Conservation (phyloP, 1,140 invertebrate genomes). For the Amyelois transitella region DNA sequence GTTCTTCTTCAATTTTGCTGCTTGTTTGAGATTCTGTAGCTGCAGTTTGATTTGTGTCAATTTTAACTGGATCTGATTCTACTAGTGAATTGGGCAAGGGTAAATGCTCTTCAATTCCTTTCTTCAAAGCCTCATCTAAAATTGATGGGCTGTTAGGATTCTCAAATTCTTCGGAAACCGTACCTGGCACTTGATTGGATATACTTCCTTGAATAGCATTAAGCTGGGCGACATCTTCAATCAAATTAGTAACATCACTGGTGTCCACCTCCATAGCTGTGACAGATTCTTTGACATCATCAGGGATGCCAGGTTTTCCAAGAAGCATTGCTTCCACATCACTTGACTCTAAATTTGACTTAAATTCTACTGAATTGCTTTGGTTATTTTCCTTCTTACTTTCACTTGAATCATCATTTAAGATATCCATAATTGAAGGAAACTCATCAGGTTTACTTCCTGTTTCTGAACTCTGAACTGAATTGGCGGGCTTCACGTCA, state of each 20-base stretch:
- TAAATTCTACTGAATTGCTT: slow-evolving; percentile 36
- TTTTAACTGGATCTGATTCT: slow-evolving; percentile 4
- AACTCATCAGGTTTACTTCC: slow-evolving; percentile 65
- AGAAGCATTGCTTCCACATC: slow-evolving; percentile 69
- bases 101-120: slow-evolving; percentile 56
- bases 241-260: slow-evolving; percentile 42
- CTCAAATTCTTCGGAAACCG: slow-evolving; percentile 20
- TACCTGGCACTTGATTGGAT: slow-evolving; percentile 10
- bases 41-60: not conserved
- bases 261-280: slow-evolving; percentile 56
- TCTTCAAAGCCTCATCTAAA: slow-evolving; percentile 55
- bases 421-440: slow-evolving; percentile 72
- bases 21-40: not conserved
- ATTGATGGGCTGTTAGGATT: slow-evolving; percentile 60
- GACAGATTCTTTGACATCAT: slow-evolving; percentile 22
- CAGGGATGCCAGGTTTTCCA: slow-evolving; percentile 33
- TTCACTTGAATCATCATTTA: slow-evolving; percentile 57
- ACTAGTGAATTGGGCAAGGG: slow-evolving; percentile 11
- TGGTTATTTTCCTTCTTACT: slow-evolving; percentile 35
- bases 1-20: slow-evolving; percentile 5
- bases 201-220: slow-evolving; percentile 23
- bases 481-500: slow-evolving; percentile 17
- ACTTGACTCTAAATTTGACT: slow-evolving; percentile 52
- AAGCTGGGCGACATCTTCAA: slow-evolving; percentile 45
- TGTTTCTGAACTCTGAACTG: slow-evolving; percentile 15